These are phyloP conservation scores for Pissodes strobi DNA, from an alignment of 1,140 invertebrate species.

Conservation along the genomic window DNA sequence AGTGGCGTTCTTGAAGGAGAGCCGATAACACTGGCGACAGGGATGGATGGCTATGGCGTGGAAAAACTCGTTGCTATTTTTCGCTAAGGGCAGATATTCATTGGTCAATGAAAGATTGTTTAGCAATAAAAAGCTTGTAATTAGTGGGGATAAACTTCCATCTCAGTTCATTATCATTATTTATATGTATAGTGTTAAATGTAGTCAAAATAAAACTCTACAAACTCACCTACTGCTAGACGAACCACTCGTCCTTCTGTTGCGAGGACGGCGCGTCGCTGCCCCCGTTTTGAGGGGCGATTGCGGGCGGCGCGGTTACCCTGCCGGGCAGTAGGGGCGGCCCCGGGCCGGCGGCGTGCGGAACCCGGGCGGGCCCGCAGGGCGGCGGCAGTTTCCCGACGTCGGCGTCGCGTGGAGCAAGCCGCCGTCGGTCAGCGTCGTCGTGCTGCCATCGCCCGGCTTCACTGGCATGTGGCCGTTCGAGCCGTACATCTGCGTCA, in stretches of 20 bases:
- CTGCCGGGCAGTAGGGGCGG: conserved; percentile 75
- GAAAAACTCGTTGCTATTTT: too few relatives aligned
- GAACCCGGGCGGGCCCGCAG: conserved; percentile 85
- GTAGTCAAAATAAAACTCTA: not conserved
- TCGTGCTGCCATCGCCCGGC: conserved; percentile 64
- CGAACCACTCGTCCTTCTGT: conserved; percentile 72
- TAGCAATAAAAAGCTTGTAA: too few relatives aligned
- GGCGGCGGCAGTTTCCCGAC: conserved; percentile 92
- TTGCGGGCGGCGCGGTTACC: conserved; percentile 57
- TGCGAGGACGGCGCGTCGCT: conserved; percentile 32
- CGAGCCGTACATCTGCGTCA: conserved; percentile 80
- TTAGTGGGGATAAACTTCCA: too few relatives aligned
- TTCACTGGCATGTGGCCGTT: conserved; percentile 69
- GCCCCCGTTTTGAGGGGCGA: conserved; percentile 28
- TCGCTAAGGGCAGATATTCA: too few relatives aligned
- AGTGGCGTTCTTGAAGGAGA: too few relatives aligned
- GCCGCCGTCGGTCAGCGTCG: conserved; percentile 59
- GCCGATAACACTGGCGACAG: too few relatives aligned
- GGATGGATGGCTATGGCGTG: too few relatives aligned
- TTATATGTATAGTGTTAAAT: not conserved
- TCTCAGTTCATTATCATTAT: not conserved
- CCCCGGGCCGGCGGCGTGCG: conserved; percentile 65
- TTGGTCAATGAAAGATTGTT: too few relatives aligned
- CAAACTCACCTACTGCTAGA: conserved; percentile 63
- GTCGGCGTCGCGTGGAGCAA: conserved; percentile 58